Percentiles rank a stretch among this genome's conserved stretches.
Conservation (phyloP, 2,797 vertebrate genomes). For the Sebastes diaconus region DNA sequence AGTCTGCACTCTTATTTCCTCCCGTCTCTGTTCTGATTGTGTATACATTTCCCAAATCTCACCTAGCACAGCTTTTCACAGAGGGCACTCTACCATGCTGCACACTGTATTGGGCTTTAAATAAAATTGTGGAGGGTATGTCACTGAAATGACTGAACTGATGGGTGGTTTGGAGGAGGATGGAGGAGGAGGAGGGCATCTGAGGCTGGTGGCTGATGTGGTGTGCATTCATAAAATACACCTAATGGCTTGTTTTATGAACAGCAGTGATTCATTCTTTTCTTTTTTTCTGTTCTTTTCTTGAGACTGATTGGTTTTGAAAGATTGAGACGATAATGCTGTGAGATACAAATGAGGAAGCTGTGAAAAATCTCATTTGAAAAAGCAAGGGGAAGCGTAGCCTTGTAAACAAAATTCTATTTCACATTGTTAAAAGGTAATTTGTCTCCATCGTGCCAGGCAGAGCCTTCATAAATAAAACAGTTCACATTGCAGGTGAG, state of each 20-base stretch:
- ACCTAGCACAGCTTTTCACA: conserved; percentile 37
- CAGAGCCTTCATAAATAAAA: conserved; percentile 86
- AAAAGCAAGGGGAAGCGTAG: conserved; percentile 76
- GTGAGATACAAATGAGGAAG: conserved; percentile 80
- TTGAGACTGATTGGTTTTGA: conserved; percentile 79
- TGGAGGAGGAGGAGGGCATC: neutral
- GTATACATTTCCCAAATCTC: conserved; percentile 52
- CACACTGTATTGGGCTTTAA: conserved; percentile 48
- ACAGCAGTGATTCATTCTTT: conserved; percentile 64
- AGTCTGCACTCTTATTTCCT: conserved; percentile 32
- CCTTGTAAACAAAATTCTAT: conserved; percentile 88
- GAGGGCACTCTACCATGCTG: conserved; percentile 28
- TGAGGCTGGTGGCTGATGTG: conserved; percentile 32
- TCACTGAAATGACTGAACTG: conserved; percentile 45
- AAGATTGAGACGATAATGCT: conserved; percentile 83
- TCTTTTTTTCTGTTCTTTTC: conserved; percentile 54
- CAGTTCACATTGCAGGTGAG: conserved; percentile 80
- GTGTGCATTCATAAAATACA: conserved; percentile 69
- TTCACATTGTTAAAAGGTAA: conserved; percentile 88
- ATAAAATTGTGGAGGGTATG: conserved; percentile 53
- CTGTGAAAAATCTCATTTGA: conserved; percentile 85
- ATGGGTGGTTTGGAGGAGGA: conserved; percentile 33
- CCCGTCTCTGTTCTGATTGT: conserved; percentile 40
- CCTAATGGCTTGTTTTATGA: conserved; percentile 76
- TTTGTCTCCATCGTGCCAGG: conserved; percentile 83